Base-by-base conservation (phyloP, 2,888 invertebrate species). In the Caenorhabditis macrosperma region DNA sequence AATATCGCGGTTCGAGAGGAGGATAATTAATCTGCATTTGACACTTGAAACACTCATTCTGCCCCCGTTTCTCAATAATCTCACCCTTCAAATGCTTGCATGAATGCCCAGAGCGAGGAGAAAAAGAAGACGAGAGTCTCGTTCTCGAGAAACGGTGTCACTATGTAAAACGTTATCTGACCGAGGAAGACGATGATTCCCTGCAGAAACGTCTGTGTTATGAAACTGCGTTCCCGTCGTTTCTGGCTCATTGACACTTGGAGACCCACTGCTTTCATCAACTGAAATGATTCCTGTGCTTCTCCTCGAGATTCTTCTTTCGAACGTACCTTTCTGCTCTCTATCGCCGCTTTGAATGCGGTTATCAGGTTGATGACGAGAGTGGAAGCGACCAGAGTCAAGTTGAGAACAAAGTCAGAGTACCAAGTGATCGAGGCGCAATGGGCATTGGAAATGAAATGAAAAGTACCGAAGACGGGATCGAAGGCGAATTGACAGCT, bases 71-170 rank as follows among this genome's bases (percentile, higher is more conserved):
- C 17, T n/a, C 44, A 3, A 17, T 3, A 3, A 15, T 3, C 44
- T 60, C 20, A 69, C 69, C 69, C 69, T 15, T 69, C 69, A 24
- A 69, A 52, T 5, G 69, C 69, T 35, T 69, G 69, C 69, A 69
- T 61, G 38, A 60, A 69, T 1, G 69, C 69, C 69, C 69, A 69
- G 1, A 69, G 50, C n/a, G 50, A 61, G 2, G 69, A 50, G 41
- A 60, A 59, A 15, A 69, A 60, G 44, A 61, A 69, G 15, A 69
- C 15, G 15, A 69, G 12, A n/a, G 61, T 22, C 6, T 5, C 41
- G 22, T 60, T 44, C 7, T 22, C 22, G 35, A 69, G 22, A 9
- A 69, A 38, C 15, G 69, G 69, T 10, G 60, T 59, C 12, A 60
- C 48, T 30, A 69, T 38, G 28, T 69, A 61, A 41, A 50, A 69